A percentile compares a stretch with the other conserved stretches of the same genome.
Evolutionary conservation across 2,113 vertebrate species (phyloP).

Genomic region (Symphodus melops): DNA sequence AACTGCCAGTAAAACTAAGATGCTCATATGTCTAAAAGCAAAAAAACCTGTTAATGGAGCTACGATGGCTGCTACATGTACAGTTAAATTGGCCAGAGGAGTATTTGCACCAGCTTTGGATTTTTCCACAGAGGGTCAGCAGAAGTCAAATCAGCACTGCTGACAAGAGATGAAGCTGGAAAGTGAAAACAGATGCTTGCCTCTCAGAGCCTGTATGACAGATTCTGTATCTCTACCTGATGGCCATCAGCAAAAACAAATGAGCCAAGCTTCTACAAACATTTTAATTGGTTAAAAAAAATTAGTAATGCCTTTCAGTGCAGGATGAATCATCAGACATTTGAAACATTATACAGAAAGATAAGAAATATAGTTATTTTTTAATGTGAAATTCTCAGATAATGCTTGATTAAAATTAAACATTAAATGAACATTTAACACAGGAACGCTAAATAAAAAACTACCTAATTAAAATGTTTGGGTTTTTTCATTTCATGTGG

Average conservation of each 20-base stretch:
- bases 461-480: no score
- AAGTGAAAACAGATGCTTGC: constrained; percentile 50
- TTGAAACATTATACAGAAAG: no score
- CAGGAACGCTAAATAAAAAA: no score
- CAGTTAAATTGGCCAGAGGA: constrained; percentile 13
- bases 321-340: no score
- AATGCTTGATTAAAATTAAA: no score
- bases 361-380: no score
- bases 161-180: constrained; percentile 35
- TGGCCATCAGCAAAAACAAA: constrained; percentile 23
- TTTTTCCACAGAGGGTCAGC: constrained; percentile 29
- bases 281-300: no score
- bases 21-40: neutral
- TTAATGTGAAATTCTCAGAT: no score
- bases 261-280: neutral
- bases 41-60: neutral
- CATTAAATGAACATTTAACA: no score
- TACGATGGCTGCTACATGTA: neutral
- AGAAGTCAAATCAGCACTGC: constrained; percentile 25
- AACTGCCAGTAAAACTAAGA: neutral
- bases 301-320: no score
- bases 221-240: constrained; percentile 6
- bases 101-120: constrained; percentile 32
- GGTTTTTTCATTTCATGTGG: neutral
- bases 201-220: constrained; percentile 46